These are phyloP conservation scores for Notechis scutatus DNA, from an alignment of 2,113 vertebrate genomes.

Conservation along the genomic window DNA sequence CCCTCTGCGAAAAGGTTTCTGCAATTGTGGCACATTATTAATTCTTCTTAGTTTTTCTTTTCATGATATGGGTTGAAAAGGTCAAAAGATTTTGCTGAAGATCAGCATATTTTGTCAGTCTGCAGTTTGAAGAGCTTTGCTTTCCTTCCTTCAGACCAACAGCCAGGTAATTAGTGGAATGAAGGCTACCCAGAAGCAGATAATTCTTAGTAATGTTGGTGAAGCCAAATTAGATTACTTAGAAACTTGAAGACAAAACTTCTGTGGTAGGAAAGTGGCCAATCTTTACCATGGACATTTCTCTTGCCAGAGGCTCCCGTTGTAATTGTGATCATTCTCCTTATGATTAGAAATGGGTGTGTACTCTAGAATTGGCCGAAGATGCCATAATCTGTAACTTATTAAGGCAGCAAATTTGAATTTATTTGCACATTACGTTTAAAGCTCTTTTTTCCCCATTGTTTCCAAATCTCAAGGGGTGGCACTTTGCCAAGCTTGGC, in stretches of 20 bases:
- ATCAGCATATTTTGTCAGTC: not conserved
- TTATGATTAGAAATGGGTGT: not conserved
- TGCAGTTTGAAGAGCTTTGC: not conserved
- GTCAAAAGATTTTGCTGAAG: not conserved
- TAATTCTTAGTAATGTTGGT: not conserved
- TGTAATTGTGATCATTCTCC: not conserved
- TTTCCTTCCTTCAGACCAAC: not conserved
- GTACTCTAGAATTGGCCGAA: not conserved
- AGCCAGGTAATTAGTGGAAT: not conserved
- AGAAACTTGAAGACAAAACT: not conserved
- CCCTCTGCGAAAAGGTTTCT: constrained; percentile 23
- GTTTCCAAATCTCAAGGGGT: not conserved
- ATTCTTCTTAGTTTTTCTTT: constrained; percentile 18
- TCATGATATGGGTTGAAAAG: not conserved
- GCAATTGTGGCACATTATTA: constrained; percentile 35
- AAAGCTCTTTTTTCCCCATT: not conserved
- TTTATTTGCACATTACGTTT: not conserved
- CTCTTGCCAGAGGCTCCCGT: not conserved
- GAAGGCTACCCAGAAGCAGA: not conserved
- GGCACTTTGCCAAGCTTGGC: not conserved
- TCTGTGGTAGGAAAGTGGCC: not conserved
- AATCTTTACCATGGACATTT: not conserved
- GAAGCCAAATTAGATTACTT: not conserved
- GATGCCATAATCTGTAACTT: not conserved
- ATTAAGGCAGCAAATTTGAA: not conserved